Evolutionary conservation across 2,888 invertebrate species (phyloP).

Genomic region (Leucoma salicis): DNA sequence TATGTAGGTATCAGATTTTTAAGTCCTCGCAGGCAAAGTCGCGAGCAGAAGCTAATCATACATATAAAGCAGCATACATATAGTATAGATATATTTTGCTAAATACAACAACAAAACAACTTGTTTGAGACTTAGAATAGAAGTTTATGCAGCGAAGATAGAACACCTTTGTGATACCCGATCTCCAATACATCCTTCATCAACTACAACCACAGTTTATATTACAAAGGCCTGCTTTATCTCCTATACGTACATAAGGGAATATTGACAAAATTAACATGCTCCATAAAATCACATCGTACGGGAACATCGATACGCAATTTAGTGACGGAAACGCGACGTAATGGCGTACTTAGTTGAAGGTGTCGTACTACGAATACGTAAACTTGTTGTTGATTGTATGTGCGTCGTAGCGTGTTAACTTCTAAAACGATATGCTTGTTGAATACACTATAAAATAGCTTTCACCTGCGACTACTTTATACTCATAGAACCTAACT

Average conservation of each 20-base stretch:
- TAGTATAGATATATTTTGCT: too few relatives aligned
- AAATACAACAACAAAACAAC: too few relatives aligned
- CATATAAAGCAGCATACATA: too few relatives aligned
- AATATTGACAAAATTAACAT: conserved; percentile 57
- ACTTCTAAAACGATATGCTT: conserved; percentile 12
- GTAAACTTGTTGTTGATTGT: conserved; percentile 34
- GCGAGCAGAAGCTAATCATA: too few relatives aligned
- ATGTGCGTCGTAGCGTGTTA: conserved; percentile 23
- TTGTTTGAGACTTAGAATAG: too few relatives aligned
- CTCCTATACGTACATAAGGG: conserved; percentile 17
- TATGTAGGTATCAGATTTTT: too few relatives aligned
- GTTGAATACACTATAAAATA: not conserved
- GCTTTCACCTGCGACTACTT: not conserved
- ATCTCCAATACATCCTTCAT: too few relatives aligned
- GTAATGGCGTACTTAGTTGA: conserved; percentile 39
- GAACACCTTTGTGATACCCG: too few relatives aligned
- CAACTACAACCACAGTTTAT: not conserved
- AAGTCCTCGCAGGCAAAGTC: too few relatives aligned
- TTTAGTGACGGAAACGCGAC: conserved; percentile 40
- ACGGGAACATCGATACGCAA: conserved; percentile 57
- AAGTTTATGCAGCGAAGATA: too few relatives aligned
- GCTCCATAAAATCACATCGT: conserved; percentile 52
- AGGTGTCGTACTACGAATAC: conserved; percentile 36
- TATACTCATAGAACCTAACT: too few relatives aligned
- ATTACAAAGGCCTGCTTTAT: conserved; percentile 3